Evolutionary conservation across 2,113 vertebrate genomes (phyloP), one percentile per base, ranked within the genome.

Genomic region (Ammospiza nelsoni): DNA sequence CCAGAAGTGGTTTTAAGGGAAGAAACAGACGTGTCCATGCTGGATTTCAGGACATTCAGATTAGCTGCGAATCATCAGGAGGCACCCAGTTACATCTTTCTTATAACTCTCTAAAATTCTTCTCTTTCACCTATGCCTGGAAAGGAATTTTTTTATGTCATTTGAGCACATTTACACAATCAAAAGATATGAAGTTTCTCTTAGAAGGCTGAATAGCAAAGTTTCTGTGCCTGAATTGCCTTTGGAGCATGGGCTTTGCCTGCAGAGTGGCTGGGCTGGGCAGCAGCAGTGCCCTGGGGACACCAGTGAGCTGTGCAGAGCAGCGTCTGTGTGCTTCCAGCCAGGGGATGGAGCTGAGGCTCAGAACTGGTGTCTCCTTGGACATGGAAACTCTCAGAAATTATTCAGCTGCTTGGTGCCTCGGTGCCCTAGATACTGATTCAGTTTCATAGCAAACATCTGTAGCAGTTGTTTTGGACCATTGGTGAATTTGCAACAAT

Each of bases 1-100:
- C 87, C 77, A 95, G 76, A 93, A 92, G 90, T 24, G 25, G 29
- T 82, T 95, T 78, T 94, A 72, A 86, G 83, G 44, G 63, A 91
- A 91, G 67, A 73, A 79, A 72, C 37, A 25, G 35, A 15, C 15
- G 28, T 3, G 15, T 72, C 37, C 5, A 1, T 73, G 62, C 66
- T 92, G 54, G 65, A 97, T 94, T 88, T 75, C 61, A 22, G 41
- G 77, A 88, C n/a, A 75, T 41, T 68, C 6, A 12, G 74, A 31
- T 13, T 57, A 48, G 33, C 44, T 82, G 57, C 37, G 77, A 35
- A 87, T 87, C 51, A 39, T 62, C 44, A 68, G 54, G 31, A 94
- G 49, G 21, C 33, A 58, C n/a, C 27, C 6, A 48, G 5, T 77
- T 83, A 91, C 29, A 51, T 73, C 37, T 74, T 78, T 46, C 59